Evolutionary conservation across 1,140 invertebrate genomes (phyloP), one percentile per base, ranked within the genome.

Genomic region (Nebria ingens): DNA sequence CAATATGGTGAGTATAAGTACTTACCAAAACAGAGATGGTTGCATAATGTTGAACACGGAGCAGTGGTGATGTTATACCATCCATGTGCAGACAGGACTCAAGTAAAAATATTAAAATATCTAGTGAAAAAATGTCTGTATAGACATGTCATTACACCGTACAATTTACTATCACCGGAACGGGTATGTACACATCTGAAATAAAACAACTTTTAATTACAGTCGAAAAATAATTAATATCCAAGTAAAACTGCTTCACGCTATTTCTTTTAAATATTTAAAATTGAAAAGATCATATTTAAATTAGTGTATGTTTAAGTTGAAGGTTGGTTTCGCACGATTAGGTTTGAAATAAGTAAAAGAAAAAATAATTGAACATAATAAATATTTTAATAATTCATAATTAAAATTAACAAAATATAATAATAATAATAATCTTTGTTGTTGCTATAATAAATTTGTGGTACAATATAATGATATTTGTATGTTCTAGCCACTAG

Each of bases 21-120:
- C 71, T 56, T 93, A 34, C 91, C 91, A 4, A 77, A 71, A 52
- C 89, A 94, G 67, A 72, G 91, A 62, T 94, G 89, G 86, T 58
- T 93, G 4, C 89, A 92, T 63, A 91, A 79, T 69, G 71, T 93
- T 23, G 90, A 93, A 79, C 90, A 93, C 70, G 91, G 91, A 53
- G 84, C 83, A 2, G 75, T 93, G 34, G 86, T 90, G 0, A 84
- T 92, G 79, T 68, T 94, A 6, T 93, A 92, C 66, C 89, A 95
- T 77, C 91, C 91, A 1, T 95, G 91, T 73, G 84, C 87, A 6
- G 79, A 88, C 71, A 73, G 72, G 1, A 57, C 73, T 2, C 77
- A 88, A 73, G 79, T 93, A 0, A 65, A 81, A 25, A 60, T 71
- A 49, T 71, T 93, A 54, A 80, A 77, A 65, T 67, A 72, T 42